phyloP scores from a whole-genome alignment of 2,113 vertebrate species.

The Caracal caracal region DNA sequence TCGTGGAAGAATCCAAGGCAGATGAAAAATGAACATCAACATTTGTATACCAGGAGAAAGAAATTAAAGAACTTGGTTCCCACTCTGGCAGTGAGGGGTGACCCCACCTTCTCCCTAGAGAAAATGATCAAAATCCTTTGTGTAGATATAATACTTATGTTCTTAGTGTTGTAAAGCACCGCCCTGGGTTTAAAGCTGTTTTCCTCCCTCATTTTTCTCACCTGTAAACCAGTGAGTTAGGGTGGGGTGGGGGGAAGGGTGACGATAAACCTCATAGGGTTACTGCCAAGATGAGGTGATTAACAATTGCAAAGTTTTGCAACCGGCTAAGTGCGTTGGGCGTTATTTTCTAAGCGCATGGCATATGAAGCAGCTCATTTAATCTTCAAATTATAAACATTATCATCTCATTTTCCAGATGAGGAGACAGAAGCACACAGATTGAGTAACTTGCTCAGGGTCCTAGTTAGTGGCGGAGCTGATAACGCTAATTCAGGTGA shows the following conservation, averaged over 20 bases:
- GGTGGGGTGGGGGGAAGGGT: rapidly evolving
- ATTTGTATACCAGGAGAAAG: not conserved
- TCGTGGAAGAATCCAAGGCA: not conserved
- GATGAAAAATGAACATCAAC: not conserved
- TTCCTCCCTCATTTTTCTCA: not conserved
- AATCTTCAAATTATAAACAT: not conserved
- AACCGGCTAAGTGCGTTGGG: no score
- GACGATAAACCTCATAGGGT: not conserved
- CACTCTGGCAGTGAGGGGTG: not conserved
- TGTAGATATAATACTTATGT: not conserved
- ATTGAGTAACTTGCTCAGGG: not conserved
- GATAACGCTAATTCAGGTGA: not conserved
- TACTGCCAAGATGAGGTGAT: not conserved
- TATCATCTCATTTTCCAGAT: not conserved
- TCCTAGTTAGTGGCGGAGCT: not conserved
- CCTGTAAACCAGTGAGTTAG: not conserved
- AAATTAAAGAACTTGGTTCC: not conserved
- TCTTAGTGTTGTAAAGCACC: not conserved
- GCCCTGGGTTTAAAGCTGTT: not conserved
- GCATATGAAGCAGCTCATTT: not conserved
- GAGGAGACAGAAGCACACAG: not conserved
- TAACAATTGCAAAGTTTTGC: not conserved
- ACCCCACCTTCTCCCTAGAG: not conserved
- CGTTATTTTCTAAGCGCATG: not conserved
- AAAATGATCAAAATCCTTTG: not conserved